Evolutionary conservation across 2,113 vertebrate genomes (phyloP).

Genomic region (Micromys minutus): DNA sequence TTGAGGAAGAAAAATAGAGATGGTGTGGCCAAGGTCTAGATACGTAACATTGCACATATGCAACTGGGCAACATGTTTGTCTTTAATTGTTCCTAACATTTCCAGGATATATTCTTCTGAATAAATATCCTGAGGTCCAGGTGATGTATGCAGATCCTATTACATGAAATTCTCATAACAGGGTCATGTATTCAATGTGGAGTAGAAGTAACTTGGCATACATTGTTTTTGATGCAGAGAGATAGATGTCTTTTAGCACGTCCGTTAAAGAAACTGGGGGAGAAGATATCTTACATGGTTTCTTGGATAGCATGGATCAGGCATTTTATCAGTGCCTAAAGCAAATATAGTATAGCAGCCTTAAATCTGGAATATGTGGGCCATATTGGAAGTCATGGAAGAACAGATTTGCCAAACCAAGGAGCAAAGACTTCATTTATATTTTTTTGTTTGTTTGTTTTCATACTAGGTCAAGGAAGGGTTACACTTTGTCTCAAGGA

Average conservation of each 20-base stretch:
- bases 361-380: background rate
- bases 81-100: background rate
- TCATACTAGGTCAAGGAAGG: background rate
- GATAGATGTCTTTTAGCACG: background rate
- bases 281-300: background rate
- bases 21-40: background rate
- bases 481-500: background rate
- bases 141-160: background rate
- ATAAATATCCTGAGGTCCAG: background rate
- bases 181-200: background rate
- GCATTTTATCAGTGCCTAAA: background rate
- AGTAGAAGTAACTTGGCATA: background rate
- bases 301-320: fast-evolving
- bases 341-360: background rate
- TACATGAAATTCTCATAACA: background rate
- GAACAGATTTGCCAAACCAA: background rate
- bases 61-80: background rate
- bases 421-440: background rate
- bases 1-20: background rate
- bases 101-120: background rate
- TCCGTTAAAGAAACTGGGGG: background rate
- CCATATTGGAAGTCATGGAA: background rate
- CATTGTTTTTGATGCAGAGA: background rate
- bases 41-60: background rate
- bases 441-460: background rate